Conservation (phyloP, 1,140 invertebrate genomes). For the Brachystomella parvula region DNA sequence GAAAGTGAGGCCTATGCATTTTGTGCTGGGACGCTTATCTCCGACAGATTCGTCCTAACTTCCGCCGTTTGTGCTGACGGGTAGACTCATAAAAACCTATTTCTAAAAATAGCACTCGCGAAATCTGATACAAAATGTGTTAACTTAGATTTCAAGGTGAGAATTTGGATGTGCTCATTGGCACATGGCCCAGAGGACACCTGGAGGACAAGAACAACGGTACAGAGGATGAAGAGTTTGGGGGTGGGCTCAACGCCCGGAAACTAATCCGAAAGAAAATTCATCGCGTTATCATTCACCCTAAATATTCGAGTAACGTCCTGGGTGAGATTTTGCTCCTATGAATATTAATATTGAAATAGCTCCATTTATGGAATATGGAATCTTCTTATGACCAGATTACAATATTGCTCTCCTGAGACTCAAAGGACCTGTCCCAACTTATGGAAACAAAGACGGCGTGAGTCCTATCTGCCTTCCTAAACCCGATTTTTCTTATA, state of each 20-base stretch:
- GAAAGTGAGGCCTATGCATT: neutral
- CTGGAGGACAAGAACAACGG: slow-evolving; percentile 12
- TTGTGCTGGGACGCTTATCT: slow-evolving; percentile 18
- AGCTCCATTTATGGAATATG: neutral
- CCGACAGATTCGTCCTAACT: slow-evolving; percentile 27
- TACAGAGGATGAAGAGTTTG: slow-evolving; percentile 12
- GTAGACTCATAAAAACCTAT: slow-evolving; percentile 7
- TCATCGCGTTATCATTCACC: slow-evolving; percentile 31
- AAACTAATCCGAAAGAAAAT: slow-evolving; percentile 25
- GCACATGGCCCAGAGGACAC: slow-evolving; percentile 31
- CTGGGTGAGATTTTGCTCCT: slow-evolving; percentile 13
- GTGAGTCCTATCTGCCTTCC: slow-evolving; percentile 28
- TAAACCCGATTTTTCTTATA: neutral
- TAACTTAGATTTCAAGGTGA: slow-evolving; percentile 10
- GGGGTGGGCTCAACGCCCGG: neutral
- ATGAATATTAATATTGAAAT: neutral
- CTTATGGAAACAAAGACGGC: slow-evolving; percentile 22
- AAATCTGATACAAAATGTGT: neutral
- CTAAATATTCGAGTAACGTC: slow-evolving; percentile 18
- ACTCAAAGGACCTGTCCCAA: slow-evolving; percentile 30
- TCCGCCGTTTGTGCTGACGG: slow-evolving; percentile 27
- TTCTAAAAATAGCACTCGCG: neutral
- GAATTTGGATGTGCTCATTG: slow-evolving; percentile 29
- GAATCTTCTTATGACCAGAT: slow-evolving; percentile 12
- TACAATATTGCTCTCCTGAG: slow-evolving; percentile 31